Conservation (phyloP, 2,888 invertebrate species). For the Cerceris ruficornis region DNA sequence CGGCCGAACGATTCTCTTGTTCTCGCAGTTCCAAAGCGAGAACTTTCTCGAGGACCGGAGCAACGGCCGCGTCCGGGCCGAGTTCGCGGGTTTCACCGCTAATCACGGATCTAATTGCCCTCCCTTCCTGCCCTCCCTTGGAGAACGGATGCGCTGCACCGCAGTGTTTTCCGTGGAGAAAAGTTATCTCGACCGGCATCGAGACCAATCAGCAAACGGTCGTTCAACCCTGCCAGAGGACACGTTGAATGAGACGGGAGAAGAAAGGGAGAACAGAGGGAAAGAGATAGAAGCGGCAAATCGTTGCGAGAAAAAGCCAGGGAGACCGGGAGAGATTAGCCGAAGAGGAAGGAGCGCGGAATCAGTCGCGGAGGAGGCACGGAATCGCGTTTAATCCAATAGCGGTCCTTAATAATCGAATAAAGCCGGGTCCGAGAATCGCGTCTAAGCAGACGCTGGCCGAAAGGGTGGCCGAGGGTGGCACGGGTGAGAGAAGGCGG, state of each 20-base stretch:
- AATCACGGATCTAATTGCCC: conserved; percentile 58
- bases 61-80: conserved; percentile 17
- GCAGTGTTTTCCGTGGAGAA: conserved; percentile 43
- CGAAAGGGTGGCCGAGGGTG: conserved; percentile 41
- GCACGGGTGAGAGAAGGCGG: conserved; percentile 59
- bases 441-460: conserved; percentile 75
- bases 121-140: conserved; percentile 16
- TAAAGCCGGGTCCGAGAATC: conserved; percentile 74
- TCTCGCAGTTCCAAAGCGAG: conserved; percentile 6
- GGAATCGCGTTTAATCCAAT: conserved; percentile 80
- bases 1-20: background rate
- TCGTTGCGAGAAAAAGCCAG: conserved; percentile 35
- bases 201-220: conserved; percentile 52
- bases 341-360: conserved; percentile 54
- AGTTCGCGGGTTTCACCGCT: conserved; percentile 37
- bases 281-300: conserved; percentile 18
- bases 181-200: conserved; percentile 44
- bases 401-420: conserved; percentile 80
- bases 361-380: conserved; percentile 63
- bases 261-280: conserved; percentile 25
- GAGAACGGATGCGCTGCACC: conserved; percentile 7
- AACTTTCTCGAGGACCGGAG: conserved; percentile 2
- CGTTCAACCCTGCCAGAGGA: conserved; percentile 26
- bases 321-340: conserved; percentile 48
- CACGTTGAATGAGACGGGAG: background rate